These are phyloP conservation scores for Etheostoma spectabile DNA, from an alignment of 2,113 vertebrate species.

Conservation along the genomic window DNA sequence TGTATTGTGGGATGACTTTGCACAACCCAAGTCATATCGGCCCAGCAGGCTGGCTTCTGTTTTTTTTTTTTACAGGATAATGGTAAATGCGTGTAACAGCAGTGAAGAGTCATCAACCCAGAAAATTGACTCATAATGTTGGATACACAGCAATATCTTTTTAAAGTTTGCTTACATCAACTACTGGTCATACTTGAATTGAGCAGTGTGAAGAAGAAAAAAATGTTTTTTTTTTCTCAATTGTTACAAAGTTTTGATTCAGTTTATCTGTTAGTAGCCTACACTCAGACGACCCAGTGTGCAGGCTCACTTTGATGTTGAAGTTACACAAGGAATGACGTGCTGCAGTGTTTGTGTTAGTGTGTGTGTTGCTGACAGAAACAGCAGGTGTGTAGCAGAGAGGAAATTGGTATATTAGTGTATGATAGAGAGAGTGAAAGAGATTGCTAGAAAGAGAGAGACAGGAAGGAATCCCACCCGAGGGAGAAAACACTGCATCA, in stretches of 20 bases:
- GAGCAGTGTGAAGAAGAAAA: background rate
- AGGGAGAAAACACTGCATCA: slow-evolving; percentile 52
- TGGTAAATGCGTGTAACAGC: background rate
- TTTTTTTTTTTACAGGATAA: background rate
- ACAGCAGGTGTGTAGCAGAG: slow-evolving; percentile 37
- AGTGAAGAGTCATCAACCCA: no score
- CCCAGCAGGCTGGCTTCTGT: background rate
- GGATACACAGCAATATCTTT: background rate
- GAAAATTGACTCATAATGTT: background rate
- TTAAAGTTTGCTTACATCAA: background rate
- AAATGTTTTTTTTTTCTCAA: background rate
- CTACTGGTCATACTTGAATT: background rate
- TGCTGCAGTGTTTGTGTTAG: background rate
- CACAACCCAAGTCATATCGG: background rate
- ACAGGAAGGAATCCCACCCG: slow-evolving; percentile 29
- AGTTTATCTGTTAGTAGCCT: background rate
- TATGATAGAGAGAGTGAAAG: slow-evolving; percentile 34
- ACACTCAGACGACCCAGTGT: background rate
- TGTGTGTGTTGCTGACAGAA: slow-evolving; percentile 22
- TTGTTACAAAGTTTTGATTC: background rate
- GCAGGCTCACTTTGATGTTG: background rate
- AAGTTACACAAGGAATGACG: slow-evolving; percentile 1
- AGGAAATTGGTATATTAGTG: slow-evolving; percentile 51
- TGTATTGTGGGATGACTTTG: background rate
- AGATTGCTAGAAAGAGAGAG: slow-evolving; percentile 43